These are phyloP conservation scores for Scyliorhinus canicula DNA, from an alignment of 2,797 vertebrate species.

Conservation along the genomic window DNA sequence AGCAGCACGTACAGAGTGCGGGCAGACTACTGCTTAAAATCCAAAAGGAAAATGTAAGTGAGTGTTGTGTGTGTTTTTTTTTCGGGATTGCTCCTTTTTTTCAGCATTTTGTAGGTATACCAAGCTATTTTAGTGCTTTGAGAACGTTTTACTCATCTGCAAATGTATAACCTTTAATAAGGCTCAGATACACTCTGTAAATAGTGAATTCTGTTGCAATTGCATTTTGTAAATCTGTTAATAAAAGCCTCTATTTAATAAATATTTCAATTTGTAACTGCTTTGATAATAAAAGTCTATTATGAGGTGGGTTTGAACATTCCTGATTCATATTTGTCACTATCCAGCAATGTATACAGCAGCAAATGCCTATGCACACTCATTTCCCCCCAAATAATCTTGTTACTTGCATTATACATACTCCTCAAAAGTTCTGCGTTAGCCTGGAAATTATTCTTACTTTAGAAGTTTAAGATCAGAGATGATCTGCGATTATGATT, in stretches of 20 bases:
- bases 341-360: background rate
- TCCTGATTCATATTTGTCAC: background rate
- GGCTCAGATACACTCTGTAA: background rate
- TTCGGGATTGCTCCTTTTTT: background rate
- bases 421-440: background rate
- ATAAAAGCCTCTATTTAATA: conserved; percentile 33
- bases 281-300: background rate
- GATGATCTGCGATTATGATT: background rate
- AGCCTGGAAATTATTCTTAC: background rate
- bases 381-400: background rate
- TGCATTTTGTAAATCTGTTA: conserved; percentile 34
- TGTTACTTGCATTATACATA: background rate
- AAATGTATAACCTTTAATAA: background rate
- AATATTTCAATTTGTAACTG: background rate
- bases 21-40: background rate
- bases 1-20: conserved; percentile 9
- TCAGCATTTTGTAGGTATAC: background rate
- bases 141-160: background rate
- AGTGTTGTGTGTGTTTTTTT: background rate
- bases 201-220: conserved; percentile 1
- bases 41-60: conserved; percentile 26
- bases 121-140: background rate
- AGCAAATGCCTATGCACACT: background rate
- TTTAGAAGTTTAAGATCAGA: background rate
- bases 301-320: background rate